Percentiles rank a stretch among this genome's conserved stretches.
These are phyloP conservation scores for Zophobas atratus DNA, from an alignment of 1,140 invertebrate genomes.

Conservation along the genomic window DNA sequence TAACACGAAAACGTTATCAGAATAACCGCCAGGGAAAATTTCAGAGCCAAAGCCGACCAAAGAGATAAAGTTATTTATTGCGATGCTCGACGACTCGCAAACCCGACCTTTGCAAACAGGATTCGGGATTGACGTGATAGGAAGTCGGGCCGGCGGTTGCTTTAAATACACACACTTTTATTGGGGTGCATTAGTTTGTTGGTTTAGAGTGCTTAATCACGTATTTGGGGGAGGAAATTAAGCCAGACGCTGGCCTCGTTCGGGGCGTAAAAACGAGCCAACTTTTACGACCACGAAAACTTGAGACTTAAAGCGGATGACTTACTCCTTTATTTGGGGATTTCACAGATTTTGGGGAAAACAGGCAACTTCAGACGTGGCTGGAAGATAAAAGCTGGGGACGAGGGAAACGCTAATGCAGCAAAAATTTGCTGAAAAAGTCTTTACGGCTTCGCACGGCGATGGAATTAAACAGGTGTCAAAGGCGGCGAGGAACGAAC, in stretches of 20 bases:
- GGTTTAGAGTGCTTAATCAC: not conserved
- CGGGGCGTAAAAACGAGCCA: not conserved
- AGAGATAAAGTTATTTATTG: constrained; percentile 39
- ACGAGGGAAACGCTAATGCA: not conserved
- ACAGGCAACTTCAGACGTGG: not conserved
- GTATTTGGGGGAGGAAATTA: not conserved
- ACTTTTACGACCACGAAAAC: constrained; percentile 1
- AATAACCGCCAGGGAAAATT: constrained; percentile 34
- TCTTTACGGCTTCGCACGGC: too few species aligned
- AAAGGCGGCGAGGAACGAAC: too few species aligned
- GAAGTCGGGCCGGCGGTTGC: not conserved
- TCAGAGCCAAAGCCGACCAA: constrained; percentile 21
- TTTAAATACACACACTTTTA: not conserved
- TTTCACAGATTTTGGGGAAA: not conserved
- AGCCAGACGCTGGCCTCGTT: constrained; percentile 5
- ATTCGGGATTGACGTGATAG: constrained; percentile 15
- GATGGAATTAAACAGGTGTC: too few species aligned
- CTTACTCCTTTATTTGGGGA: not conserved
- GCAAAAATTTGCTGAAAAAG: not conserved
- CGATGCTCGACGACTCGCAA: constrained; percentile 1
- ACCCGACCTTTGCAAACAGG: constrained; percentile 27
- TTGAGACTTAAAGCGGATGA: constrained; percentile 7
- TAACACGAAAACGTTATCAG: constrained; percentile 41
- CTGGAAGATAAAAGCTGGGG: not conserved
- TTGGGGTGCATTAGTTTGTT: not conserved